Conservation (phyloP, 2,888 invertebrate genomes). For the Platycheirus albimanus region DNA sequence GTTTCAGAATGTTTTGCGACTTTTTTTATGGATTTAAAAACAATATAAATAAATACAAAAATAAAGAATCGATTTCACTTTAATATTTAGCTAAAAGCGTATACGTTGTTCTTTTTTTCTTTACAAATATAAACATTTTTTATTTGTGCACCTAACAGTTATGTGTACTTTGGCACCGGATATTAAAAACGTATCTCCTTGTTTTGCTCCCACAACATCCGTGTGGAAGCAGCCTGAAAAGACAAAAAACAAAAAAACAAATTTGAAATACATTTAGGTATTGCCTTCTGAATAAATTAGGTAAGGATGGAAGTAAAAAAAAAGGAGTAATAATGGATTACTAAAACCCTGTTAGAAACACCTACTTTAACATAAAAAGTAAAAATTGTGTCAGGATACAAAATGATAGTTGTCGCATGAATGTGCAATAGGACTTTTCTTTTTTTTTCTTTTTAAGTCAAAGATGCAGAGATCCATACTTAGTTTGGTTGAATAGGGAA, state of each 20-base stretch:
- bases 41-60: slow-evolving; percentile 31
- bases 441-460: too few relatives aligned
- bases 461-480: too few relatives aligned
- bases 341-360: too few relatives aligned
- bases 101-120: slow-evolving; percentile 60
- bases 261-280: background rate
- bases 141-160: slow-evolving; percentile 69
- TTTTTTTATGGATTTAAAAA: slow-evolving; percentile 13
- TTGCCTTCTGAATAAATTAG: slow-evolving; percentile 34
- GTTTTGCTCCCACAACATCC: slow-evolving; percentile 26
- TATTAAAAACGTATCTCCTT: slow-evolving; percentile 51
- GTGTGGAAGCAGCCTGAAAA: slow-evolving; percentile 39
- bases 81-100: slow-evolving; percentile 54
- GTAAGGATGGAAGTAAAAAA: slow-evolving; percentile 3
- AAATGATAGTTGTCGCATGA: too few relatives aligned
- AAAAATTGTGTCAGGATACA: too few relatives aligned
- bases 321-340: too few relatives aligned
- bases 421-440: too few relatives aligned
- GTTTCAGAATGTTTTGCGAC: slow-evolving; percentile 10
- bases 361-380: too few relatives aligned
- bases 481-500: too few relatives aligned
- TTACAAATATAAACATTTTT: slow-evolving; percentile 69
- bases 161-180: slow-evolving; percentile 65
- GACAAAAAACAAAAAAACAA: slow-evolving; percentile 5
- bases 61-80: slow-evolving; percentile 58